These are phyloP conservation scores for Xyrauchen texanus DNA, from an alignment of 2,113 vertebrate genomes.

Conservation along the genomic window DNA sequence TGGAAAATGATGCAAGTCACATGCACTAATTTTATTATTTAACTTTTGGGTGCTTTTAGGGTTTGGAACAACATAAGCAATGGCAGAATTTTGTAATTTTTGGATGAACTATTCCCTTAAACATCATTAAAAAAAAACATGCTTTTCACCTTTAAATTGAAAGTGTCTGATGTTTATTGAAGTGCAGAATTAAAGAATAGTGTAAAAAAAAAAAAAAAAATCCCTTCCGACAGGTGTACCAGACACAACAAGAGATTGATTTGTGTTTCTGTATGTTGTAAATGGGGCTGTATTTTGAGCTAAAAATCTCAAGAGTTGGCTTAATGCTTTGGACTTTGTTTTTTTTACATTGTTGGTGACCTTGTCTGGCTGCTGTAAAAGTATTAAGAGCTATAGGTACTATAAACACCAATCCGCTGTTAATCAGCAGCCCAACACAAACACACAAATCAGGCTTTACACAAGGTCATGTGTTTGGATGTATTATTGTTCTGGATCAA, in stretches of 20 bases:
- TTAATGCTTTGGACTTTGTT: conserved; percentile 2
- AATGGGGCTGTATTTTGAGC: background rate
- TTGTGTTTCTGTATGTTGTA: background rate
- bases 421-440: conserved; percentile 25
- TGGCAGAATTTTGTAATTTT: too few relatives aligned
- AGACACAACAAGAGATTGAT: background rate
- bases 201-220: background rate
- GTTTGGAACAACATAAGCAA: too few relatives aligned
- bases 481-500: background rate
- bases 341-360: background rate
- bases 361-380: conserved; percentile 23
- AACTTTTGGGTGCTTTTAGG: too few relatives aligned
- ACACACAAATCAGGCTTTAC: background rate
- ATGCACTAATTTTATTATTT: too few relatives aligned
- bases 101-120: too few relatives aligned
- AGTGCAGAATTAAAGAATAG: background rate
- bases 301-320: background rate
- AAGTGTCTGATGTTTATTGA: background rate
- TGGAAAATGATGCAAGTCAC: too few relatives aligned
- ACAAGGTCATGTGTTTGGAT: conserved; percentile 1
- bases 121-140: too few relatives aligned
- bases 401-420: conserved; percentile 22
- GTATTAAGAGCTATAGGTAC: conserved; percentile 1
- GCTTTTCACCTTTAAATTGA: too few relatives aligned
- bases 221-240: background rate